Percentiles rank a stretch among this genome's conserved stretches.
These are phyloP conservation scores for Xanthorhoe designata DNA, from an alignment of 2,888 invertebrate species.

Conservation along the genomic window DNA sequence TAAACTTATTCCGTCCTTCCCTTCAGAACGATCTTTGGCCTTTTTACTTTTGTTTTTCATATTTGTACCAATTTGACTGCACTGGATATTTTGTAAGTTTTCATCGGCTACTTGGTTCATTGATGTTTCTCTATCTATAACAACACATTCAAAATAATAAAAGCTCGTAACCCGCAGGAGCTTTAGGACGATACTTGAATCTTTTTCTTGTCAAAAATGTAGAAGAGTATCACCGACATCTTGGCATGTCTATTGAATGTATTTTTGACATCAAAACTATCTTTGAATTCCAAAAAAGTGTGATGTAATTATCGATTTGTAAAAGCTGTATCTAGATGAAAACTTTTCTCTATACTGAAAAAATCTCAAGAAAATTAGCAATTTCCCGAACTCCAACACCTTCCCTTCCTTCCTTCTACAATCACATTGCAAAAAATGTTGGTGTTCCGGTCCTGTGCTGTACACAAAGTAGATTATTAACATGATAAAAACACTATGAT, in stretches of 20 bases:
- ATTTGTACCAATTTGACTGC: slow-evolving; percentile 73
- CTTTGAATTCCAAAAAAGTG: slow-evolving; percentile 47
- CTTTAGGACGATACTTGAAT: slow-evolving; percentile 71
- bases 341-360: slow-evolving; percentile 34
- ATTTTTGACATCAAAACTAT: slow-evolving; percentile 58
- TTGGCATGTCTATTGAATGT: slow-evolving; percentile 69
- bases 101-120: slow-evolving; percentile 79
- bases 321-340: slow-evolving; percentile 12
- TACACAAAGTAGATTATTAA: slow-evolving; percentile 19
- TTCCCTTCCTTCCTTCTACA: slow-evolving; percentile 63
- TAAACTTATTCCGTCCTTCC: slow-evolving; percentile 68
- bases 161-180: slow-evolving; percentile 69
- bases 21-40: slow-evolving; percentile 80
- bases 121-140: slow-evolving; percentile 75
- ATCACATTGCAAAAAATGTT: slow-evolving; percentile 79
- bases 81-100: slow-evolving; percentile 73
- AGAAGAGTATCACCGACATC: slow-evolving; percentile 82
- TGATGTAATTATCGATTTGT: slow-evolving; percentile 47
- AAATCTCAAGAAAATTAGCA: slow-evolving; percentile 64
- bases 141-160: slow-evolving; percentile 74
- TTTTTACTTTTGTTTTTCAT: slow-evolving; percentile 80
- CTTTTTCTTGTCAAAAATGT: slow-evolving; percentile 79
- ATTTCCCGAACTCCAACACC: slow-evolving; percentile 62
- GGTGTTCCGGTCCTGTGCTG: slow-evolving; percentile 49
- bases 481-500: slow-evolving; percentile 6